Base-by-base conservation (phyloP, 2,888 invertebrate genomes). In the Acronicta aceris region DNA sequence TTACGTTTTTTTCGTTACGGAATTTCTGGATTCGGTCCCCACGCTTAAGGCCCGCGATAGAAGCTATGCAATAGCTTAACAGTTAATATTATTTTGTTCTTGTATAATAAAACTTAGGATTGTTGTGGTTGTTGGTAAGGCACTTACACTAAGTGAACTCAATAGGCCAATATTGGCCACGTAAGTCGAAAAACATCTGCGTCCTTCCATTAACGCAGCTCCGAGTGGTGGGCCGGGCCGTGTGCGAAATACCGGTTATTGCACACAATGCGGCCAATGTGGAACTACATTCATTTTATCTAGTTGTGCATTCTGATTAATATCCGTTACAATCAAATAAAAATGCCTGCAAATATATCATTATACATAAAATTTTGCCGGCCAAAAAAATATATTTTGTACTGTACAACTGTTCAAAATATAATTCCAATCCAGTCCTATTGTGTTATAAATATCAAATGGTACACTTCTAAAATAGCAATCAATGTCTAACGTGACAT, bases 181-280 rank as follows among this genome's bases (percentile, higher is more conserved):
- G 78, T 76, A 81, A 77, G 79, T 77, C 69, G 78, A 73, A 76
- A 79, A 78, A 74, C 82, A 82, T 79, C 82, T 82, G 82, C 74
- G 72, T 62, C 71, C 74, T 59, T 66, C 78, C 71, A 80, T 78
- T 74, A 74, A 65, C 57, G 45, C 60, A 47, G 59, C 49, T 46
- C n/a, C 30, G 49, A 64, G 60, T 45, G 59, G 65, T 50, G 53
- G 56, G 55, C 57, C 43, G 58, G 55, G 33, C 47, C 6, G 17
- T 57, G 55, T 58, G 38, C 59, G 52, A 55, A 47, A 49, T 53
- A 27, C 47, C 42, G 36, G 38, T 25, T 47, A 51, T 38, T 40
- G 61, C 57, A 54, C 43, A 62, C 46, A 71, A 49, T 57, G 62
- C 33, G 54, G 61, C 3, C 53, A 61, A 42, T 40, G 9, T 47